phyloP scores from a whole-genome alignment of 2,888 invertebrate species.

The Neuroscelio doddi region DNA sequence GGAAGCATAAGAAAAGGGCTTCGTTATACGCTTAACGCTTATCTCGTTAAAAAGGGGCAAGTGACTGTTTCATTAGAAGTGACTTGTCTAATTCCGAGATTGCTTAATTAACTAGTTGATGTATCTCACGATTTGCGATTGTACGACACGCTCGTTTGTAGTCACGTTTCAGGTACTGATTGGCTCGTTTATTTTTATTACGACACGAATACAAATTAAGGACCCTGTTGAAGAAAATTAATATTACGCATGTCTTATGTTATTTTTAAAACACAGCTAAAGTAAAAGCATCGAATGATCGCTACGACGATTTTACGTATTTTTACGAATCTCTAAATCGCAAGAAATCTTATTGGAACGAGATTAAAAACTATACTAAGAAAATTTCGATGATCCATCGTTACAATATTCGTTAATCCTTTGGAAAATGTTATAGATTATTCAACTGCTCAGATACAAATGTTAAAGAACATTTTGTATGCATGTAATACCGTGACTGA shows the following conservation, averaged over 20 bases:
- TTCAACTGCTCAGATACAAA: too few species aligned
- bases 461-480: too few species aligned
- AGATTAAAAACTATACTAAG: not conserved
- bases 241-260: too few species aligned
- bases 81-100: conserved; percentile 9
- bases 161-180: conserved; percentile 4
- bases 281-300: too few species aligned
- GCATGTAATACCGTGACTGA: too few species aligned
- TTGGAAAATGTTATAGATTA: too few species aligned
- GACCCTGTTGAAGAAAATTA: not conserved
- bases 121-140: conserved; percentile 1
- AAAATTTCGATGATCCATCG: conserved; percentile 39
- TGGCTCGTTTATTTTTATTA: conserved; percentile 1
- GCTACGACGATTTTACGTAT: too few species aligned
- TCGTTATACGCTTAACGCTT: too few species aligned
- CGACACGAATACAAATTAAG: not conserved
- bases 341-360: not conserved
- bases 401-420: too few species aligned
- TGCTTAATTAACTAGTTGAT: conserved; percentile 3
- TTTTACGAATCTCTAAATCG: too few species aligned
- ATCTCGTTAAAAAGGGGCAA: conserved; percentile 1
- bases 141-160: not conserved
- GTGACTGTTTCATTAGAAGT: not conserved
- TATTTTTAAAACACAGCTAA: too few species aligned
- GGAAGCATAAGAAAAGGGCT: too few species aligned